Conservation (phyloP, 2,797 vertebrate species). For the Peromyscus nudipes region DNA sequence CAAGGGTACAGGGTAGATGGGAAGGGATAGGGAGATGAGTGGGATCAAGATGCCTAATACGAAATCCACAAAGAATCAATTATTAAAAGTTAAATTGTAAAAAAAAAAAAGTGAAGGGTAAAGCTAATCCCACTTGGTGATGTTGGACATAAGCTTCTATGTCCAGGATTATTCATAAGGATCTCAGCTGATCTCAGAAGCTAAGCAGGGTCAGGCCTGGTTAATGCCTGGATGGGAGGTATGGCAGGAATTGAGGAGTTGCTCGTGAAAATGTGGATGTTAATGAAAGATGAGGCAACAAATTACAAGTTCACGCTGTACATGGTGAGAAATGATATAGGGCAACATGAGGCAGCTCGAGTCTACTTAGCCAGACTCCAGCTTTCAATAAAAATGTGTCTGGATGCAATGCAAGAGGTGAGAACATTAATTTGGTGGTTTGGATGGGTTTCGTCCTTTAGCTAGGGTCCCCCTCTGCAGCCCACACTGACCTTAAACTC, state of each 20-base stretch:
- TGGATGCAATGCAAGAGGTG: neutral
- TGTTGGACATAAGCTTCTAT: neutral
- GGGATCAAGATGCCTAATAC: neutral
- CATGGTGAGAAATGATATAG: neutral
- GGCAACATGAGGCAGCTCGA: neutral
- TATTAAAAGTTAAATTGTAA: neutral
- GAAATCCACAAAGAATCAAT: neutral
- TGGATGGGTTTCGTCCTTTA: neutral
- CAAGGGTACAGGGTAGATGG: neutral
- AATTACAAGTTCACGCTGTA: neutral
- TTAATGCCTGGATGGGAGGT: neutral
- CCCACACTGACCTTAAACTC: neutral
- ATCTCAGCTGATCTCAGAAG: neutral
- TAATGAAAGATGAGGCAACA: neutral
- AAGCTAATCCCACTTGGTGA: neutral
- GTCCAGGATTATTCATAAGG: neutral
- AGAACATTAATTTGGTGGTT: neutral
- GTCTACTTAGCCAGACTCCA: neutral
- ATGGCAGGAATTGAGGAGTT: neutral
- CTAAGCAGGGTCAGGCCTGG: neutral
- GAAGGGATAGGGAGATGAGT: neutral
- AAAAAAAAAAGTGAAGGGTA: neutral
- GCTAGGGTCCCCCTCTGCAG: neutral
- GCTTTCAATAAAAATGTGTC: constrained; percentile 21
- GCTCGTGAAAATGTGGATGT: neutral